Evolutionary conservation across 37 sponge, comb jelly and placozoan genomes (phyloP).

Genomic region (Axinella damicornis): DNA sequence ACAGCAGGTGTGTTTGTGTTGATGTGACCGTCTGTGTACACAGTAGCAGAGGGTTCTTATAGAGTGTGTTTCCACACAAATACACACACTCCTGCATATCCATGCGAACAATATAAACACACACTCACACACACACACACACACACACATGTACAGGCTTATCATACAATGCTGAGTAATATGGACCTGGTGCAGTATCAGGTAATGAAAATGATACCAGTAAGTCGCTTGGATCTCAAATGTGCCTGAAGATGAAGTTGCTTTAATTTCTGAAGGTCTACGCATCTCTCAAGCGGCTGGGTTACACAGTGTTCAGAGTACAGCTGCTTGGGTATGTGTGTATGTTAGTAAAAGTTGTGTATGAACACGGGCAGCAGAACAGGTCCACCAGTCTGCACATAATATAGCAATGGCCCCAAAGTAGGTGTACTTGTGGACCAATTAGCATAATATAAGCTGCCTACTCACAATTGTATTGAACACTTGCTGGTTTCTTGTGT

Average conservation of each 20-base stretch:
- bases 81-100: slow-evolving; percentile 21
- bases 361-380: too few species aligned
- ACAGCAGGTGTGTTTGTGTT: slow-evolving; percentile 18
- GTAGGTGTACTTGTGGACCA: too few species aligned
- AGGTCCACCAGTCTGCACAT: too few species aligned
- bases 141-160: slow-evolving; percentile 38
- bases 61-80: slow-evolving; percentile 12
- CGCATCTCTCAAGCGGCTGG: slow-evolving; percentile 32
- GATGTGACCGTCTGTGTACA: too few species aligned
- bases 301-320: slow-evolving; percentile 4
- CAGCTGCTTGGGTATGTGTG: not conserved
- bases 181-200: not conserved
- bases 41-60: not conserved
- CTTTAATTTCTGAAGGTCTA: slow-evolving; percentile 4
- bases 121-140: slow-evolving; percentile 39
- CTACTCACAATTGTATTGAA: too few species aligned
- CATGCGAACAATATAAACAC: slow-evolving; percentile 24
- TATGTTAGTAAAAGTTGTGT: too few species aligned
- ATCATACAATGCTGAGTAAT: slow-evolving; percentile 19
- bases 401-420: too few species aligned
- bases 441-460: too few species aligned
- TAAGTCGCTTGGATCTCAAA: not conserved
- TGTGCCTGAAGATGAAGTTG: not conserved
- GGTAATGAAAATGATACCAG: not conserved
- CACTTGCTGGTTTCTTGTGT: too few species aligned